Evolutionary conservation across 2,797 vertebrate genomes (phyloP), one percentile per base, ranked within the genome.

Genomic region (Spinibarbus caldwelli): DNA sequence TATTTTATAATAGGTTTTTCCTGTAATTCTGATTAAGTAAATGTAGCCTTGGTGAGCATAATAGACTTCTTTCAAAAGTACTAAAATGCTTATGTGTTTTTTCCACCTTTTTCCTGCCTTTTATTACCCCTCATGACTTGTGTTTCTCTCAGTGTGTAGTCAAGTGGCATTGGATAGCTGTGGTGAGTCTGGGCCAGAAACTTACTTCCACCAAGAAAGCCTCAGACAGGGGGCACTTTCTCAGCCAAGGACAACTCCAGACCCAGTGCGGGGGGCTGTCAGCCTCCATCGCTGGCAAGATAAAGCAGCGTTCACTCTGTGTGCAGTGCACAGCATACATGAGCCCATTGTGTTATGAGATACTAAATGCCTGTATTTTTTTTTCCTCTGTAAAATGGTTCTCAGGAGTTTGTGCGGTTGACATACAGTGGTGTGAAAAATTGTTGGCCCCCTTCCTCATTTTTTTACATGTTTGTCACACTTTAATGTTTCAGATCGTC

Each of bases 231-330:
- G 66, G 11, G 36, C 31, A 81, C 52, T 87, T 86, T 89, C 78
- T 83, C 45, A 66, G 86, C 88, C 88, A 87, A 86, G 66, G 77
- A 85, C 47, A 87, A 34, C 6, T 86, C 14, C 84, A 73, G 57
- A 75, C 73, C 47, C 26, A 82, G 36, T 21, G 67, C 49, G 43
- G 21, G n/a, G 76, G 64, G 43, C 77, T 71, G 66, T 82, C 71
- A 70, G 29, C 72, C 73, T 84, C 81, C 21, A 15, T 68, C 59
- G 43, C 19, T 29, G 80, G 57, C 59, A 34, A 47, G 78, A 87
- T 38, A 86, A 54, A 81, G 64, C 77, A 73, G 54, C 0, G 10
- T 76, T 67, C 34, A 29, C 47, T 73, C 78, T 85, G 19, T 78
- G 14, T 47, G 68, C 59, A 36, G 19, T 78, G 14, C 47, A 73